These are phyloP conservation scores for Ginglymostoma cirratum DNA, from an alignment of 2,113 vertebrate species.

Conservation along the genomic window DNA sequence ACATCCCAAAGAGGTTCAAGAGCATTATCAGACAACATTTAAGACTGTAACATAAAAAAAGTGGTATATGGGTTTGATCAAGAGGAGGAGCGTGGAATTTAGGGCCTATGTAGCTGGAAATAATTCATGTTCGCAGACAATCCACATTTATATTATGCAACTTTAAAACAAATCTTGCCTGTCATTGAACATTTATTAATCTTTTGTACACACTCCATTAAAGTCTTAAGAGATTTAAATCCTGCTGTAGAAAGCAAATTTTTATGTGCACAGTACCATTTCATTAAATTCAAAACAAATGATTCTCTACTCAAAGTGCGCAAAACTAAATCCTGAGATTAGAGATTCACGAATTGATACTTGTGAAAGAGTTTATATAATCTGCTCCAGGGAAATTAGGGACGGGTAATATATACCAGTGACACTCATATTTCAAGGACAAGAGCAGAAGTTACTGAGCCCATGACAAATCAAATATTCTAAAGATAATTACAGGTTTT, in stretches of 20 bases:
- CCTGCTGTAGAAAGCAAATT: background rate
- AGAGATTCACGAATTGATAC: background rate
- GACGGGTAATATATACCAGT: background rate
- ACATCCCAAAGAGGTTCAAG: background rate
- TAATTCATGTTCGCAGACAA: background rate
- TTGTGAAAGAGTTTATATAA: background rate
- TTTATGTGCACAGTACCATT: background rate
- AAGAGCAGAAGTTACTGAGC: background rate
- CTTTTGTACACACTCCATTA: background rate
- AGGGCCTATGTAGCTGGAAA: background rate
- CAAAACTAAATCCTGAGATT: background rate
- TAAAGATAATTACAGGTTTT: background rate
- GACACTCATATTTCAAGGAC: background rate
- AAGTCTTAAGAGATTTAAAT: background rate
- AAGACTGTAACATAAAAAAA: background rate
- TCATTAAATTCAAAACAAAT: background rate
- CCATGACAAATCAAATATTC: background rate
- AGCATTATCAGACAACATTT: background rate
- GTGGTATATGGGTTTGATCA: too few species aligned
- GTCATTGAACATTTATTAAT: background rate
- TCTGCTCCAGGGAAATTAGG: background rate
- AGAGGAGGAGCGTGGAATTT: background rate
- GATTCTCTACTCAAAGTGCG: background rate
- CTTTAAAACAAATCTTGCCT: background rate
- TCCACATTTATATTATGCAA: background rate